Conservation (phyloP, 2,113 vertebrate species). For the Microcebus tavaratra region DNA sequence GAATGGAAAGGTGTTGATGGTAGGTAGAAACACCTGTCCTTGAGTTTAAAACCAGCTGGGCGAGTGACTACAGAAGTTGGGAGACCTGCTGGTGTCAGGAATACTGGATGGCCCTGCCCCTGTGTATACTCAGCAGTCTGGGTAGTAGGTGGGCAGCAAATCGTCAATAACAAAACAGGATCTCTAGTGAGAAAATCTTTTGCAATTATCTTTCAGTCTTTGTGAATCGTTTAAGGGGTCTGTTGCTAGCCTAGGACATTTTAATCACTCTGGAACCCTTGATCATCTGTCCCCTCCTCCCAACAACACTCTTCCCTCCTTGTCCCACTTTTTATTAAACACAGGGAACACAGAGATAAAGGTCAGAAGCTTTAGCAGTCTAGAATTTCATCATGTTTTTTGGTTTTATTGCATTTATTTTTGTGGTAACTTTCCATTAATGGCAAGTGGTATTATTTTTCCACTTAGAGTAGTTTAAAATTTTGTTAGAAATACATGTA, state of each 20-base stretch:
- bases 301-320: accelerated
- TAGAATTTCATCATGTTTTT: neutral
- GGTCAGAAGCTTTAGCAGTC: neutral
- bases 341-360: neutral
- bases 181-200: neutral
- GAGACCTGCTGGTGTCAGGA: neutral
- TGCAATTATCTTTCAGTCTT: neutral
- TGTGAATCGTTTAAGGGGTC: neutral
- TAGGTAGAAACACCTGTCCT: constrained; percentile 1
- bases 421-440: neutral
- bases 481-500: neutral
- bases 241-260: neutral
- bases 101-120: neutral
- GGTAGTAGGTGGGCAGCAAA: neutral
- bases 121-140: accelerated
- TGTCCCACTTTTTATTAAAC: neutral
- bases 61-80: neutral
- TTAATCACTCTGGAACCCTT: neutral
- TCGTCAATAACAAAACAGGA: neutral
- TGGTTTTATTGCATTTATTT: constrained; percentile 11
- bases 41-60: neutral
- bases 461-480: neutral
- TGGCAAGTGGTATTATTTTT: neutral
- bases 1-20: neutral
- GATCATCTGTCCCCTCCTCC: neutral